A percentile compares a stretch with the other conserved stretches of the same genome.
phyloP scores from a whole-genome alignment of 2,797 vertebrate genomes.

The Bradypodion ventrale region DNA sequence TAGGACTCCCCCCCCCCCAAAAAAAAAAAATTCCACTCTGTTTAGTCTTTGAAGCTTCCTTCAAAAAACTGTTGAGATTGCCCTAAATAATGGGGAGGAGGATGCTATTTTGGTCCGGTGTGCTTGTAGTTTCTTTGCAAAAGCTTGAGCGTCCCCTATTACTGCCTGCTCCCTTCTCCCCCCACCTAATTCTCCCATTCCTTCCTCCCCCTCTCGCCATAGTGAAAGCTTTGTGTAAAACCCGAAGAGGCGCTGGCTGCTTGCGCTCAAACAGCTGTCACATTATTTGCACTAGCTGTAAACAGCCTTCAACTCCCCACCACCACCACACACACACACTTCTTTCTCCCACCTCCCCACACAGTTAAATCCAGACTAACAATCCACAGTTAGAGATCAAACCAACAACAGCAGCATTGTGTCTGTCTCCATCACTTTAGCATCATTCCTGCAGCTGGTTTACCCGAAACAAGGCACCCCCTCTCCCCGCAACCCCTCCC shows the following conservation, averaged over 20 bases:
- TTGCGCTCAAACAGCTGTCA: slow-evolving; percentile 87
- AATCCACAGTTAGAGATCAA: slow-evolving; percentile 83
- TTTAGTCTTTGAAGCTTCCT: neutral
- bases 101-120: neutral
- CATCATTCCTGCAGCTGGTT: slow-evolving; percentile 85
- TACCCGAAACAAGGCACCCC: slow-evolving; percentile 75
- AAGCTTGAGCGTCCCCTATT: slow-evolving; percentile 16
- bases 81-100: neutral
- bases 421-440: slow-evolving; percentile 81
- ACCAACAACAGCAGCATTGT: slow-evolving; percentile 93
- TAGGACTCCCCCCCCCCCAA: too few species aligned
- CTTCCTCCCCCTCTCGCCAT: slow-evolving; percentile 49
- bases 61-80: neutral
- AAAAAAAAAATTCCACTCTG: neutral
- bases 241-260: slow-evolving; percentile 73
- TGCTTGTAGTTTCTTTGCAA: slow-evolving; percentile 10
- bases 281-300: slow-evolving; percentile 90
- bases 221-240: slow-evolving; percentile 77
- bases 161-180: slow-evolving; percentile 12
- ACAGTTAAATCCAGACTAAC: slow-evolving; percentile 89
- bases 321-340: slow-evolving; percentile 55
- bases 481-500: slow-evolving; percentile 42
- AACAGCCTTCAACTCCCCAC: slow-evolving; percentile 85
- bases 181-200: slow-evolving; percentile 26
- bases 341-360: slow-evolving; percentile 67